Conservation (phyloP, 2,888 invertebrate species). For the Steinernema hermaphroditum region DNA sequence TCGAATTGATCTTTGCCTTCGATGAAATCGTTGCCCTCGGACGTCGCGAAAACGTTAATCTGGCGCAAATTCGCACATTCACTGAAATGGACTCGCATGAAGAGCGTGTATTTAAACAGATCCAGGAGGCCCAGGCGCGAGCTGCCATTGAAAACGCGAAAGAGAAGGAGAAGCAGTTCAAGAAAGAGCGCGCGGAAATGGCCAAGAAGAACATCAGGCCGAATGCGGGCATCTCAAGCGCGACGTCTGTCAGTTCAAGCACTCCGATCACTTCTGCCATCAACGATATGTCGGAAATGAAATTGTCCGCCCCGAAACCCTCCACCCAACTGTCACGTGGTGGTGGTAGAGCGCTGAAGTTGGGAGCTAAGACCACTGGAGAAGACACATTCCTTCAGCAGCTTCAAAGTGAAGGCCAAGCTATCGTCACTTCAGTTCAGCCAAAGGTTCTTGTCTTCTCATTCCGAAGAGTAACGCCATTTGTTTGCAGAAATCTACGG, state of each 20-base stretch:
- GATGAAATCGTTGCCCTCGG: conserved; percentile 99
- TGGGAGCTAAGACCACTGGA: conserved; percentile 89
- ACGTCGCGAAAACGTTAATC: conserved; percentile 95
- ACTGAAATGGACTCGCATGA: conserved; percentile 99
- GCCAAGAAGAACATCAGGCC: conserved; percentile 52
- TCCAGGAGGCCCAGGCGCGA: background rate
- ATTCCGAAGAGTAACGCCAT: background rate
- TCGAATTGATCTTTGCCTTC: conserved; percentile 96
- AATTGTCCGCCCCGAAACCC: background rate
- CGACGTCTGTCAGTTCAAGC: conserved; percentile 39
- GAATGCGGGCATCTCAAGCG: conserved; percentile 25
- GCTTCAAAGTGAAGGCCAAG: conserved; percentile 91
- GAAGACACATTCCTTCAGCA: conserved; percentile 95
- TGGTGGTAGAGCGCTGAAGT: conserved; percentile 78
- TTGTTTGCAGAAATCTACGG: background rate
- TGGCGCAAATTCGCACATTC: conserved; percentile 94
- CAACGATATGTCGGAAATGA: conserved; percentile 4
- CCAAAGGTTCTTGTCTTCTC: conserved; percentile 23
- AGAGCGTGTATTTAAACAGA: conserved; percentile 80
- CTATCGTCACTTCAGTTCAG: conserved; percentile 46
- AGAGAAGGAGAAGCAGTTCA: conserved; percentile 66
- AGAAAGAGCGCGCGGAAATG: conserved; percentile 83
- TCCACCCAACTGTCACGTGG: conserved; percentile 28
- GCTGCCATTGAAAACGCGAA: conserved; percentile 22
- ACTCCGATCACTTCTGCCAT: conserved; percentile 7